Evolutionary conservation across 2,797 vertebrate genomes (phyloP).

Genomic region (Pterois miles): DNA sequence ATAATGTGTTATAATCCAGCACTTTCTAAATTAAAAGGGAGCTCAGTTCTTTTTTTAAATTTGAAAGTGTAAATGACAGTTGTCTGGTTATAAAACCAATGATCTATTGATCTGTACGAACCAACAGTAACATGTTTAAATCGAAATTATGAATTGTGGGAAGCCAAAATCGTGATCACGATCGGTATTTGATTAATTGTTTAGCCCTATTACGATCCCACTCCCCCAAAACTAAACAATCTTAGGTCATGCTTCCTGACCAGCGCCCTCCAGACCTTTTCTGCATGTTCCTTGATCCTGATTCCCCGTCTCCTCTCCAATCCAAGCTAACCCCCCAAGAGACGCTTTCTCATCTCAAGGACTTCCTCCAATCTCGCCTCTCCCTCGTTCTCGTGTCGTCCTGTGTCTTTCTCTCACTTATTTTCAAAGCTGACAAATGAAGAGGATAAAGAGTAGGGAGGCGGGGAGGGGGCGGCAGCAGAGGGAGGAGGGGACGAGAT

Average conservation of each 20-base stretch:
- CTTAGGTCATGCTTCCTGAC: neutral
- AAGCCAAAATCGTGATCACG: too few relatives aligned
- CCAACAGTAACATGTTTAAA: too few relatives aligned
- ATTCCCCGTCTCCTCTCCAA: slow-evolving; percentile 29
- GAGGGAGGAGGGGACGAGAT: slow-evolving; percentile 18
- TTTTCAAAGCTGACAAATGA: slow-evolving; percentile 74
- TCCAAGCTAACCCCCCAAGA: slow-evolving; percentile 34
- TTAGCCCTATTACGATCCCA: neutral
- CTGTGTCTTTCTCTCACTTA: slow-evolving; percentile 49
- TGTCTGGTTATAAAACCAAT: too few relatives aligned
- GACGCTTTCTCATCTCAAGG: slow-evolving; percentile 69
- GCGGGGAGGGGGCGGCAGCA: neutral
- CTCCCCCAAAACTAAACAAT: neutral
- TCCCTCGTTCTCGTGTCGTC: slow-evolving; percentile 25
- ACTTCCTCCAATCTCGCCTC: slow-evolving; percentile 59
- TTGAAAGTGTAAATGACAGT: too few relatives aligned
- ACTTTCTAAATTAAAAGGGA: too few relatives aligned
- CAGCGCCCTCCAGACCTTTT: slow-evolving; percentile 25
- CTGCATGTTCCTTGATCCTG: slow-evolving; percentile 48
- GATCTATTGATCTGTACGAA: too few relatives aligned
- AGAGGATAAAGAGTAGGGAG: slow-evolving; percentile 65
- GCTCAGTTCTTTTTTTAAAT: too few relatives aligned
- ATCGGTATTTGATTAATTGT: too few relatives aligned
- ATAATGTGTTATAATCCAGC: too few relatives aligned
- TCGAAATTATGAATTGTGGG: too few relatives aligned